Conservation (phyloP, 2,113 vertebrate genomes). For the Notarius quadriscutis region DNA sequence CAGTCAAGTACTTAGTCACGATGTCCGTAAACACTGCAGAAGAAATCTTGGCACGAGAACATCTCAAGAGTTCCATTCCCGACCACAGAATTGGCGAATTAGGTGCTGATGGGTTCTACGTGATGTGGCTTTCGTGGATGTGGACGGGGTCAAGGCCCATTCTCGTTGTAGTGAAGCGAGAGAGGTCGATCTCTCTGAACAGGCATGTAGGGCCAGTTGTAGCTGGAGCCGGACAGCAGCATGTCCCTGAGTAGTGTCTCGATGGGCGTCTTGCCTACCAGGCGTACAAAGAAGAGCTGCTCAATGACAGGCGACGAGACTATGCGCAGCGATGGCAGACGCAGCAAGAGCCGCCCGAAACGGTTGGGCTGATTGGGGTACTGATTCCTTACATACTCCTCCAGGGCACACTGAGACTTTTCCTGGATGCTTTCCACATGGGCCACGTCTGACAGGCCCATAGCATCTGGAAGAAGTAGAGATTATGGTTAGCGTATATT, state of each 20-base stretch:
- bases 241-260: constrained; percentile 87
- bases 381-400: constrained; percentile 84
- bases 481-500: not conserved
- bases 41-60: constrained; percentile 16
- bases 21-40: constrained; percentile 16
- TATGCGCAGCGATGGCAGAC: constrained; percentile 82
- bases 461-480: constrained; percentile 70
- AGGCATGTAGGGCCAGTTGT: constrained; percentile 86
- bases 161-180: constrained; percentile 79
- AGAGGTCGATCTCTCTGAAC: constrained; percentile 78
- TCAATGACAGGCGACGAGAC: constrained; percentile 85
- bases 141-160: constrained; percentile 69
- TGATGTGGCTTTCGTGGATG: constrained; percentile 23
- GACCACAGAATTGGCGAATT: constrained; percentile 29
- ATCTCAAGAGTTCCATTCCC: constrained; percentile 34
- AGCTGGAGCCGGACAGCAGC: constrained; percentile 83
- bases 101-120: constrained; percentile 46
- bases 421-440: constrained; percentile 86
- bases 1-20: constrained; percentile 58
- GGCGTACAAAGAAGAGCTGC: constrained; percentile 85
- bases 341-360: constrained; percentile 83
- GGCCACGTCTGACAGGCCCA: constrained; percentile 80
- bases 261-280: constrained; percentile 87
- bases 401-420: constrained; percentile 84
- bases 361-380: constrained; percentile 83